Evolutionary conservation across 2,797 vertebrate genomes (phyloP).

Genomic region (Protosalanx chinensis): DNA sequence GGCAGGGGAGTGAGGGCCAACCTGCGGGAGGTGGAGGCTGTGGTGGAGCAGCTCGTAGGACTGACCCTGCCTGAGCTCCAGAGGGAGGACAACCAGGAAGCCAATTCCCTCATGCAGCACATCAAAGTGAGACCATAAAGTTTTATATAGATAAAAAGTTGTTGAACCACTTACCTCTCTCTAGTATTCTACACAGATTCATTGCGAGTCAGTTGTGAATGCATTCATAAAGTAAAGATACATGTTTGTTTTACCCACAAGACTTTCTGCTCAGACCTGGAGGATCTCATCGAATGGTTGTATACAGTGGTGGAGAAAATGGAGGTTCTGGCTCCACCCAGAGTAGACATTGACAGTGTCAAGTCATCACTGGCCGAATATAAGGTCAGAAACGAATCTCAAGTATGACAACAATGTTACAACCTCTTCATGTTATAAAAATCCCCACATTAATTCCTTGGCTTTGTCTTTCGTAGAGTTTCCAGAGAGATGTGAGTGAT

Average conservation of each 20-base stretch:
- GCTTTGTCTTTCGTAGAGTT: constrained; percentile 67
- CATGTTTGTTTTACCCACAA: constrained; percentile 47
- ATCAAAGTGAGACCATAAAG: constrained; percentile 74
- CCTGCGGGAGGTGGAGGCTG: constrained; percentile 45
- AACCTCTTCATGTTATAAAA: not conserved
- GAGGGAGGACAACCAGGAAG: constrained; percentile 43
- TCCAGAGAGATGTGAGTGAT: constrained; percentile 80
- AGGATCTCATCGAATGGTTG: constrained; percentile 84
- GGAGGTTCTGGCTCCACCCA: constrained; percentile 64
- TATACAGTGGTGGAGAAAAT: constrained; percentile 69
- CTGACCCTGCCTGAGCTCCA: constrained; percentile 29
- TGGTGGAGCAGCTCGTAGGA: constrained; percentile 57
- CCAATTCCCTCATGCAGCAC: constrained; percentile 76
- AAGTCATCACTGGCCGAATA: constrained; percentile 77
- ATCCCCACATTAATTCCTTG: not conserved
- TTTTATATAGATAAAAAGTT: not conserved
- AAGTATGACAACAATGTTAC: not conserved
- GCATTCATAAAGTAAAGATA: not conserved
- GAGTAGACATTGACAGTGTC: constrained; percentile 60
- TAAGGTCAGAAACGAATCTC: constrained; percentile 69
- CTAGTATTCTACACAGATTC: not conserved
- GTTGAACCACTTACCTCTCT: not conserved
- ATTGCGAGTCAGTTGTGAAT: not conserved
- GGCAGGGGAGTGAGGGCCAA: constrained; percentile 30
- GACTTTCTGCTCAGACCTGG: constrained; percentile 86